A percentile compares a stretch with the other conserved stretches of the same genome.
phyloP scores from a whole-genome alignment of 1,140 invertebrate species.

The Cataglyphis hispanica region DNA sequence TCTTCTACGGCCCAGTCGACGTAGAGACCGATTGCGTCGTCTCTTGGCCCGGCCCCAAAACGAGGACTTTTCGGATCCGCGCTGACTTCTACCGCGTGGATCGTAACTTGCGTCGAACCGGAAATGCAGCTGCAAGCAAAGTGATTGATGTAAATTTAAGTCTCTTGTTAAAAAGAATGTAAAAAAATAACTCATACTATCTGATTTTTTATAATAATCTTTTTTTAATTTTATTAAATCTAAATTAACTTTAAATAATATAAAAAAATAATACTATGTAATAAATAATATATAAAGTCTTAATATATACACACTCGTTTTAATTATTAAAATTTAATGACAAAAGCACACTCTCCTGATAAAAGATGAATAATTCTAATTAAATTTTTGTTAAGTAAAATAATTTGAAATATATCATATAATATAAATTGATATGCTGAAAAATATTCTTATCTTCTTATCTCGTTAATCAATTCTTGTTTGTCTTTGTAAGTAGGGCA shows the following conservation, averaged over 20 bases:
- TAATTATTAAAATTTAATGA: neutral
- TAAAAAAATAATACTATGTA: too few species aligned
- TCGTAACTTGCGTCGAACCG: conserved; percentile 84
- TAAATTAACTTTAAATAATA: neutral
- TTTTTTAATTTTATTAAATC: neutral
- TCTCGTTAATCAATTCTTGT: neutral
- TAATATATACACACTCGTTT: neutral
- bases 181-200: neutral
- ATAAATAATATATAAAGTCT: neutral
- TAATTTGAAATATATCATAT: neutral
- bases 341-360: neutral
- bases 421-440: neutral
- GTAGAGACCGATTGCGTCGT: conserved; percentile 88
- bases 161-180: neutral
- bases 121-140: conserved; percentile 86
- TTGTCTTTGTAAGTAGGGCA: neutral
- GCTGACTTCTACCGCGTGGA: conserved; percentile 90
- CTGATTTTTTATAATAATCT: neutral
- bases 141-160: neutral
- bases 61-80: conserved; percentile 89
- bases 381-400: neutral
- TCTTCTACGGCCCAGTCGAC: conserved; percentile 93
- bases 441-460: neutral
- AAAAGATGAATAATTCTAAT: neutral
- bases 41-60: conserved; percentile 88